Evolutionary conservation across 37 sponge, comb jelly and placozoan genomes (phyloP).

Genomic region (Crambe crambe): DNA sequence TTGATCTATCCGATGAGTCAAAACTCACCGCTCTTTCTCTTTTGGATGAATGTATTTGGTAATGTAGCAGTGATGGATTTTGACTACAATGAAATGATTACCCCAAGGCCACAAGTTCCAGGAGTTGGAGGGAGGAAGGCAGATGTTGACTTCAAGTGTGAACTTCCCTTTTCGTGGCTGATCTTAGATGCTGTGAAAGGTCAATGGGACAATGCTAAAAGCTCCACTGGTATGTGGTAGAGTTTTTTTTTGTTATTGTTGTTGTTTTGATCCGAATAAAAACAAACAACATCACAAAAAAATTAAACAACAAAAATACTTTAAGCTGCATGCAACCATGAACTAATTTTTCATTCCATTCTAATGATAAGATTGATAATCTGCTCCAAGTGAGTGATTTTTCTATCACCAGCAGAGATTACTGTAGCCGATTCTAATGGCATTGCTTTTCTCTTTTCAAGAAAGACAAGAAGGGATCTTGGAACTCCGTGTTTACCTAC

Average conservation of each 20-base stretch:
- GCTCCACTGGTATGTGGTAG: neutral
- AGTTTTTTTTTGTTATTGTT: neutral
- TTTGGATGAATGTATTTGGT: conserved; percentile 57
- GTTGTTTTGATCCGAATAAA: neutral
- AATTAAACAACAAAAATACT: no score
- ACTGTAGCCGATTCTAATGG: no score
- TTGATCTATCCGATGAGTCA: conserved; percentile 1
- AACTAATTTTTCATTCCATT: no score
- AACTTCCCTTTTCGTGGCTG: conserved; percentile 86
- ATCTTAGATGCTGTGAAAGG: conserved; percentile 56
- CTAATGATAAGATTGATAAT: no score
- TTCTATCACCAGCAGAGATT: no score
- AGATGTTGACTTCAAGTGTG: conserved; percentile 34
- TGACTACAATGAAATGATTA: conserved; percentile 16
- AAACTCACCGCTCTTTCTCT: conserved; percentile 19
- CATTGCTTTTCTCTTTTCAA: no score
- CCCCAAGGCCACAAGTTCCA: conserved; percentile 2
- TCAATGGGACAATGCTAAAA: conserved; percentile 25
- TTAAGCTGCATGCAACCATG: no score
- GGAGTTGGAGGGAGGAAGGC: conserved; percentile 10
- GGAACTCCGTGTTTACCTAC: no score
- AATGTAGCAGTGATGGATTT: conserved; percentile 6
- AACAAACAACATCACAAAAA: neutral
- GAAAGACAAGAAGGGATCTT: no score
- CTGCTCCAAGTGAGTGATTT: no score